Evolutionary conservation across 2,888 invertebrate genomes (phyloP), one percentile per base, ranked within the genome.

Genomic region (Rutpela maculata): DNA sequence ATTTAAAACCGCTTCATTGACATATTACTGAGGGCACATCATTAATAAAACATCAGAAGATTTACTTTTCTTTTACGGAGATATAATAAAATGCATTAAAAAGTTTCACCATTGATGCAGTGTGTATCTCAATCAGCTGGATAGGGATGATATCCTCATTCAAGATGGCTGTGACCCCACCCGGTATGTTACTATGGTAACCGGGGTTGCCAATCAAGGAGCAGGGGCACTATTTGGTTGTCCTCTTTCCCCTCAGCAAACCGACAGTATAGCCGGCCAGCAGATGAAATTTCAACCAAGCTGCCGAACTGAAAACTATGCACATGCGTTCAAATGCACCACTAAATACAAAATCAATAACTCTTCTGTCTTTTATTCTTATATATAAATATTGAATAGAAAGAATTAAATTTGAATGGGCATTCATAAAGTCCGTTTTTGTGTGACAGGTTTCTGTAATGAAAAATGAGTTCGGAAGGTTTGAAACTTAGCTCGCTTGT

Each of bases 141-240:
- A 78, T 78, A 82, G 77, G 78, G 77, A 76, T 77, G 79, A 81
- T 74, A 81, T 82, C 80, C 81, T 76, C 82, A 81, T 86, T 85
- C 88, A 89, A 89, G 87, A 88, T 89, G 89, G 89, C 89, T 87
- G 87, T 87, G 88, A 88, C 88, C 88, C 89, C 89, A 88, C 87
- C 88, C 88, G 86, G 77, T 74, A 56, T 79, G 89, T 88, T 85
- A 84, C 87, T 86, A 88, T 88, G 86, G 88, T 82, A 85, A 89
- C 89, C 83, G 84, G 80, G 83, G 80, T 83, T 78, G 80, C 83
- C 87, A 87, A 87, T 87, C 86, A 86, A 85, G 85, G 84, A 84
- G 86, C 84, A 83, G 84, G 84, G 86, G 86, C 83, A 84, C 83
- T 83, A 84, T 86, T 85, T 83, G 85, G 85, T 82, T 80, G 80